Conservation (phyloP, 2,797 vertebrate species). For the Pelobates cultripes region DNA sequence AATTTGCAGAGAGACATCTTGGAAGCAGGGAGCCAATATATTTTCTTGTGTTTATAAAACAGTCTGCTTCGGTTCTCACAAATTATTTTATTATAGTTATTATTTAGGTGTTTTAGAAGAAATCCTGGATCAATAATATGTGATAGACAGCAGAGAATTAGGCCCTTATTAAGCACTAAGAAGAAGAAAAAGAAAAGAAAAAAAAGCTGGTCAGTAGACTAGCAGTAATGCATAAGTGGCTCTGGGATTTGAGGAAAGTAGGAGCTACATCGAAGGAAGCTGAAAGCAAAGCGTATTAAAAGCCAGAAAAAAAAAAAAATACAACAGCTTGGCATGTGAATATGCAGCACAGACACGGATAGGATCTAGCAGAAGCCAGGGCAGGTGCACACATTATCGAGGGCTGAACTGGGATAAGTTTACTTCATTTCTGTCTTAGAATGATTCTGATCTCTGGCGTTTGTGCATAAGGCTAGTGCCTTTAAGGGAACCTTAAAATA, state of each 20-base stretch:
- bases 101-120: not conserved
- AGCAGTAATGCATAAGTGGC: conserved; percentile 34
- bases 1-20: conserved; percentile 36
- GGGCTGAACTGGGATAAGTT: conserved; percentile 37
- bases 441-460: conserved; percentile 37
- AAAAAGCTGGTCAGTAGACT: not conserved
- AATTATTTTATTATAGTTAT: not conserved
- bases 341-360: conserved; percentile 5
- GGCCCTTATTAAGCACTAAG: conserved; percentile 5
- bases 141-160: not conserved
- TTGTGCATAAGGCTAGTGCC: conserved; percentile 45
- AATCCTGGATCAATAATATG: conserved; percentile 24
- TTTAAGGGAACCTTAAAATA: conserved; percentile 59
- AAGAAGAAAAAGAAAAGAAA: not conserved
- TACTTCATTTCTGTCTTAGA: conserved; percentile 41
- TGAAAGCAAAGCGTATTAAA: conserved; percentile 36
- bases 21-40: conserved; percentile 16
- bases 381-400: conserved; percentile 31
- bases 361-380: conserved; percentile 15
- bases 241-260: conserved; percentile 35
- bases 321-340: conserved; percentile 11
- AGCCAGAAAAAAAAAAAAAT: conserved; percentile 1
- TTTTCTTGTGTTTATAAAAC: conserved; percentile 10
- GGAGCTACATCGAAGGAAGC: conserved; percentile 1
- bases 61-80: not conserved